Conservation (phyloP, 2,888 invertebrate species). For the Anorthoa munda region DNA sequence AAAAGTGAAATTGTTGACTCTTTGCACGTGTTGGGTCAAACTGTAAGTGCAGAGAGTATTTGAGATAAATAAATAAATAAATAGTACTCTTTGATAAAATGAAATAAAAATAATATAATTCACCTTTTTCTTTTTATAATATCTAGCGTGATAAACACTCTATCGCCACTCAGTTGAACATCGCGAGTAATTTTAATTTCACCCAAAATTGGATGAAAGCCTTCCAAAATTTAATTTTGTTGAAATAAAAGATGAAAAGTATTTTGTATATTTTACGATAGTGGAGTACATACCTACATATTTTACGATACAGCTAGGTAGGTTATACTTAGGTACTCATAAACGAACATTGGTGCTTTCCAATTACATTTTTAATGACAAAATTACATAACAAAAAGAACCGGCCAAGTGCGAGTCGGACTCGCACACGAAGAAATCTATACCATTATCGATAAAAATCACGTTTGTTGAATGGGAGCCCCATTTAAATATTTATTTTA, state of each 20-base stretch:
- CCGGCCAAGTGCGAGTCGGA: too few species aligned
- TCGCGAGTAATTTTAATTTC: conserved; percentile 41
- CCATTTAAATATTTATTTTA: too few species aligned
- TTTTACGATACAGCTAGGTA: background rate
- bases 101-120: too few species aligned
- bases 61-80: too few species aligned
- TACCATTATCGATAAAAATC: too few species aligned
- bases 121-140: conserved; percentile 4
- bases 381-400: too few species aligned
- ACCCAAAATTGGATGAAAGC: conserved; percentile 24
- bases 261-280: background rate
- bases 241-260: conserved; percentile 20
- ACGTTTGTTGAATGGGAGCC: too few species aligned
- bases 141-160: background rate
- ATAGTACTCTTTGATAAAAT: too few species aligned
- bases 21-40: too few species aligned
- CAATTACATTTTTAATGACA: background rate
- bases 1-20: too few species aligned
- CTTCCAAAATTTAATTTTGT: conserved; percentile 19
- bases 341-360: background rate
- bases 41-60: too few species aligned
- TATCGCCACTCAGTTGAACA: conserved; percentile 14
- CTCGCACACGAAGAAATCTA: too few species aligned
- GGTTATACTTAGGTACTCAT: background rate
- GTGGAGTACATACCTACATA: background rate